Base-by-base conservation (phyloP, 1,140 invertebrate species). In the Paraescarpia echinospica region DNA sequence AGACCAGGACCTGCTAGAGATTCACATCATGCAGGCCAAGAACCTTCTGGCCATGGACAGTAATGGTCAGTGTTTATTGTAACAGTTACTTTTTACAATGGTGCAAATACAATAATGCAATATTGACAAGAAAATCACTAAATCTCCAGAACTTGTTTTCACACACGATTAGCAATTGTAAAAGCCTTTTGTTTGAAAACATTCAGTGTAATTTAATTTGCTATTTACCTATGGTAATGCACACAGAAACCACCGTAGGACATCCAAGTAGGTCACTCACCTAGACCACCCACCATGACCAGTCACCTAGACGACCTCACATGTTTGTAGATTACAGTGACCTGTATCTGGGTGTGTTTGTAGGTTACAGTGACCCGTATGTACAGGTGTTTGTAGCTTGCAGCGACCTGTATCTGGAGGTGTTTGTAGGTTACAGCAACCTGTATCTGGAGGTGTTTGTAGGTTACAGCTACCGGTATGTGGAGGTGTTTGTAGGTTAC, bases 401-500 rank as follows among this genome's bases (percentile, higher is more conserved):
- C 94, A 97, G 97, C 94, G 97, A 97, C 94, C 97, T 97, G 33
- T 97, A 96, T 92, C 97, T 96, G 94, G 96, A 96, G 92, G 93
- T 97, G 18, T 96, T 96, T 93, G 92, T 97, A n/a, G n/a, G n/a
- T n/a, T n/a, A n/a, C n/a, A n/a, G 41, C 12, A 41, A 12, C 34
- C n/a, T 18, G 18, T 18, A 5, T 4, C 4, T 89, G 41, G 4
- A 41, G 41, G 41, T 41, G 89, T 90, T 91, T 89, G 9, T 34
- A 96, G 96, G 96, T 33, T 97, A 96, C 94, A 97, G 97, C 94
- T 97, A 97, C 94, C 97, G 97, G 33, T 97, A 96, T 92, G 97
- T 96, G 94, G 96, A 96, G 92, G 93, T 97, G 18, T 96, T 96
- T 93, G 92, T 97, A n/a, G n/a, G n/a, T n/a, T n/a, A n/a, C n/a